Base-by-base conservation (phyloP, 1,140 invertebrate genomes). In the Agrypnia vestita region DNA sequence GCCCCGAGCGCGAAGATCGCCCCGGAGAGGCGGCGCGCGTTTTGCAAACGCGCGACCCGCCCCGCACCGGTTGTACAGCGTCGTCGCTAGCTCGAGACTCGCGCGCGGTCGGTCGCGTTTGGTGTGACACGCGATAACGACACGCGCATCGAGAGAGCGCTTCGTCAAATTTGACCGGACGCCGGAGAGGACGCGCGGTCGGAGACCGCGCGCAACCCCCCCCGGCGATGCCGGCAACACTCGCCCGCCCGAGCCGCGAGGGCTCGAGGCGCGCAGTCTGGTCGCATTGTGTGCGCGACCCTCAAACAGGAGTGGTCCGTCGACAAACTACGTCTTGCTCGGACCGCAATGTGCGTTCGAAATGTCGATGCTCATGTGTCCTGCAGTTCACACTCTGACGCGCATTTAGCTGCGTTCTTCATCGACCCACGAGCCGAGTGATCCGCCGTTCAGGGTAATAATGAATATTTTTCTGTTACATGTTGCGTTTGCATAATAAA, bases 361-460 rank as follows among this genome's bases (percentile, higher is more conserved):
- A 93, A 91, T 91, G 90, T 94, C 92, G 92, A 93, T 94, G 93
- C 91, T 94, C 93, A 92, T 92, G 91, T 93, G 92, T 93, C 90
- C 92, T 94, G 93, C 94, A 95, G 92, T 94, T 95, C 92, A 93
- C 93, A 94, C 90, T 91, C 91, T 89, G 90, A 92, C 91, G 90
- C 93, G 93, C 93, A 94, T 89, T 93, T 94, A 91, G 92, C 93
- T 94, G 92, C 93, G 93, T 93, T 94, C 92, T 95, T 95, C 93
- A 94, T 94, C 93, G 93, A 94, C 89, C 88, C 91, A 91, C 91
- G 92, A 94, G 91, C 92, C 93, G 88, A 94, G 92, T 93, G 93
- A 94, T 94, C 91, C 91, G 89, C 89, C 90, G 90, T 90, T 90
- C 88, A 91, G 88, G 88, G 89, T 92, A 87, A 84, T 87, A 77